Conservation (phyloP, 2,113 vertebrate genomes). For the Ameiurus melas region DNA sequence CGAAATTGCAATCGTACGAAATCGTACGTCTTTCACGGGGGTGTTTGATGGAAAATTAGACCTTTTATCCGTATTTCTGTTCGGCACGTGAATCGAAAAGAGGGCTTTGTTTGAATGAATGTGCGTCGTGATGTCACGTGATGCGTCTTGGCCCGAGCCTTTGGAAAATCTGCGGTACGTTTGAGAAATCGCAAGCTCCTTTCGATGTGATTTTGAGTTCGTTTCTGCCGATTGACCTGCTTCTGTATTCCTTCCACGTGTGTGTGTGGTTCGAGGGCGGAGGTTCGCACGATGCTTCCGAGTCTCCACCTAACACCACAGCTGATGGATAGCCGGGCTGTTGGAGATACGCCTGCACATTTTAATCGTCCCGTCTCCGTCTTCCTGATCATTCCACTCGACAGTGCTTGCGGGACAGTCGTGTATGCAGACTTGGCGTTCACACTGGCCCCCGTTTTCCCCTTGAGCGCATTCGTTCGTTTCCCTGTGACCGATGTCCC, state of each 20-base stretch:
- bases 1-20: no score
- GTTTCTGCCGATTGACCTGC: not conserved
- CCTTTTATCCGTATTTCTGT: no score
- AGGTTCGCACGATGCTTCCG: conserved; percentile 13
- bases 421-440: conserved; percentile 41
- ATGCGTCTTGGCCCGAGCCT: no score
- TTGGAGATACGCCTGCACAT: conserved; percentile 32
- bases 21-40: no score
- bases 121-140: not conserved
- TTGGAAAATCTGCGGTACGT: no score
- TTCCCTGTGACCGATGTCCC: conserved; percentile 3
- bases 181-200: no score
- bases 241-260: not conserved
- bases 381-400: conserved; percentile 7
- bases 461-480: not conserved
- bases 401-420: conserved; percentile 24
- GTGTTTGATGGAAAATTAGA: no score
- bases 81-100: no score
- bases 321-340: conserved; percentile 52
- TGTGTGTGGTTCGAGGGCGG: not conserved
- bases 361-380: conserved; percentile 44
- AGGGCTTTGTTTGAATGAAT: no score
- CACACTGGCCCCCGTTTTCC: conserved; percentile 4
- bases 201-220: no score
- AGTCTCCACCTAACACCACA: not conserved